These are phyloP conservation scores for Butorides virescens DNA, from an alignment of 2,113 vertebrate genomes.

Conservation along the genomic window DNA sequence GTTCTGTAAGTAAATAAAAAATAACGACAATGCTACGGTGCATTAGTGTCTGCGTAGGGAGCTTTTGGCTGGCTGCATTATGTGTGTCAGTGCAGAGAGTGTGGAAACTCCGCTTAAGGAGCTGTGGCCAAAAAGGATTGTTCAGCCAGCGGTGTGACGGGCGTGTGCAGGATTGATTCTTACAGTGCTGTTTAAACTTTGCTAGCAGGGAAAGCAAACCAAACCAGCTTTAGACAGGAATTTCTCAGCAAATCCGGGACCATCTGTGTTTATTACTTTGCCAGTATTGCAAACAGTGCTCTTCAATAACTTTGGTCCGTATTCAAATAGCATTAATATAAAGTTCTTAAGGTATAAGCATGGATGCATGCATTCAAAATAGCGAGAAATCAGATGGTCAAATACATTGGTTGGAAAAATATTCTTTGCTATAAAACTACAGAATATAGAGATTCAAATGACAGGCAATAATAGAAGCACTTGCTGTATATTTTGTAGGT, in stretches of 20 bases:
- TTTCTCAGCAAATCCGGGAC: neutral
- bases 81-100: neutral
- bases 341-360: neutral
- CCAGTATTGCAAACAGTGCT: neutral
- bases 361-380: neutral
- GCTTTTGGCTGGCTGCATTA: neutral
- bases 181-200: neutral
- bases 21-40: neutral
- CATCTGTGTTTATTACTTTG: neutral
- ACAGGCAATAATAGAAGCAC: neutral
- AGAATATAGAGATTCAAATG: neutral
- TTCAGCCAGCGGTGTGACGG: neutral
- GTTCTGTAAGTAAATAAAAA: slow-evolving; percentile 7
- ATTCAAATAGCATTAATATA: neutral
- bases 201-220: neutral
- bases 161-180: slow-evolving; percentile 36
- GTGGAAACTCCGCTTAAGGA: neutral
- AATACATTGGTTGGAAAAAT: neutral
- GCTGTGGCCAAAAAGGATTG: neutral
- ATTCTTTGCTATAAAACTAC: neutral
- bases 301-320: neutral
- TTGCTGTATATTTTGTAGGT: neutral
- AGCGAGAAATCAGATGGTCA: neutral
- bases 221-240: neutral
- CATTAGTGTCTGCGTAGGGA: neutral